Evolutionary conservation across 2,113 vertebrate genomes (phyloP).

Genomic region (Crypturellus undulatus): DNA sequence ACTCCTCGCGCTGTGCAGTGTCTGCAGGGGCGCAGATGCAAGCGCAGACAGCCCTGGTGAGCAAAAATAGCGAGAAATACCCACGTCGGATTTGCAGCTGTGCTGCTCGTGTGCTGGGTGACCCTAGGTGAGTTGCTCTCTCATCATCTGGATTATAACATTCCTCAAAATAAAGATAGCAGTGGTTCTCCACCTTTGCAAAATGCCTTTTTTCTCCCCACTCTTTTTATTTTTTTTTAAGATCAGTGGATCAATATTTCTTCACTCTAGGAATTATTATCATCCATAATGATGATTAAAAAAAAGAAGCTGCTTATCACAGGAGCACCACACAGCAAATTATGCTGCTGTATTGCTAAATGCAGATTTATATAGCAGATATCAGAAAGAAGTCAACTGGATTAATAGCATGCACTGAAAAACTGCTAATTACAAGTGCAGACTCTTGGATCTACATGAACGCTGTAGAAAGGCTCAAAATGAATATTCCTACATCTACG

Average conservation of each 20-base stretch:
- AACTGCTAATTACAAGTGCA: not conserved
- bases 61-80: not conserved
- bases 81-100: not conserved
- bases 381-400: not conserved
- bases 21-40: not conserved
- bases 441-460: not conserved
- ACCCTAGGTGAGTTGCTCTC: not conserved
- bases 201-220: not conserved
- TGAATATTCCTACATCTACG: not conserved
- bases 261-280: conserved; percentile 52
- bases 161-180: not conserved
- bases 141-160: not conserved
- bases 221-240: not conserved
- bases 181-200: not conserved
- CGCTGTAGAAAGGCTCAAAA: not conserved
- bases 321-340: conserved; percentile 40
- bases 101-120: not conserved
- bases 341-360: conserved; percentile 42
- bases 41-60: not conserved
- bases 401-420: conserved; percentile 27
- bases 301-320: conserved; percentile 57
- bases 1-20: not conserved
- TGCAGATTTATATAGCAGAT: conserved; percentile 50
- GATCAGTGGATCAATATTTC: conserved; percentile 44
- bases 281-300: conserved; percentile 2